Conservation (phyloP, 2,888 invertebrate species). For the Lordiphosa andalusiaca region DNA sequence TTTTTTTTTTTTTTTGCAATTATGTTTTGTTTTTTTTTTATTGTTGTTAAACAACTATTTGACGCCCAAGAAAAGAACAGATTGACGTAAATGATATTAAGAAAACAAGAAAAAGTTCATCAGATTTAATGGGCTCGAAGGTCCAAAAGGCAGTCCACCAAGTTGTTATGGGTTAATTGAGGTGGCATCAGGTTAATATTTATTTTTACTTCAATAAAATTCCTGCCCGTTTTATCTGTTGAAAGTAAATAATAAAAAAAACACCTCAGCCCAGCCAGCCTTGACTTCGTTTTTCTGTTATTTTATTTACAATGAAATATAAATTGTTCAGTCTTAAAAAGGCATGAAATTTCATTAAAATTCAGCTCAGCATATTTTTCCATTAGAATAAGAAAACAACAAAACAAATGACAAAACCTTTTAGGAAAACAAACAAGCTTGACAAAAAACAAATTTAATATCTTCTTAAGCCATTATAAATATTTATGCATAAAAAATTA, state of each 20-base stretch:
- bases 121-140: too few species aligned
- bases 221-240: constrained; percentile 40
- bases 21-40: too few species aligned
- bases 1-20: too few species aligned
- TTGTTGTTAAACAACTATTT: too few species aligned
- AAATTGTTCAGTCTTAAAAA: too few species aligned
- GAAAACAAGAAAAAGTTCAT: too few species aligned
- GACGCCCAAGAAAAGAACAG: too few species aligned
- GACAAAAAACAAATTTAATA: constrained; percentile 13
- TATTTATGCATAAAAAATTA: constrained; percentile 50
- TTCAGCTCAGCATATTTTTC: constrained; percentile 2
- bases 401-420: constrained; percentile 16
- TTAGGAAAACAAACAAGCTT: constrained; percentile 26
- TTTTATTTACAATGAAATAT: too few species aligned
- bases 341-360: constrained; percentile 1
- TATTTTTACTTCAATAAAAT: constrained; percentile 18
- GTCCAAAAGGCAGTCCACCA: too few species aligned
- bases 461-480: constrained; percentile 34
- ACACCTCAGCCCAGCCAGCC: too few species aligned
- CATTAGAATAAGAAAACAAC: constrained; percentile 9
- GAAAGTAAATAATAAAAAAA: constrained; percentile 60
- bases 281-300: too few species aligned
- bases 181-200: not conserved
- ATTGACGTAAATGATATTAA: too few species aligned
- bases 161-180: constrained; percentile 5